Conservation (phyloP, 2,797 vertebrate species). For the Leontocebus nigricollis region DNA sequence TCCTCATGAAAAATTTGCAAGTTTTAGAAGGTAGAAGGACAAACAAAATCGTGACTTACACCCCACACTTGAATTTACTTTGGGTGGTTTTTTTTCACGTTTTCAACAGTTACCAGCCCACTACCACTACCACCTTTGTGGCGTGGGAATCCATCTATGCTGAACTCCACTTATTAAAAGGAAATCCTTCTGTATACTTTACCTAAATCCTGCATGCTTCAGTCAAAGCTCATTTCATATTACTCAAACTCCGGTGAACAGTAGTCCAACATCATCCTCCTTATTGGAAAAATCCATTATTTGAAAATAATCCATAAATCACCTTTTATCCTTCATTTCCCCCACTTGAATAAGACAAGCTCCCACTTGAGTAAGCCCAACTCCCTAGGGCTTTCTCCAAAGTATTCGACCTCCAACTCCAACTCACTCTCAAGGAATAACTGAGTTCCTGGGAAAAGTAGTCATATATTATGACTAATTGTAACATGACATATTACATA, state of each 20-base stretch:
- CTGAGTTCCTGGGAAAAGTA: conserved; percentile 40
- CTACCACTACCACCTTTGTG: not conserved
- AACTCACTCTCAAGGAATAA: not conserved
- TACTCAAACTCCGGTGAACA: conserved; percentile 58
- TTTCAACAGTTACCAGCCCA: conserved; percentile 13
- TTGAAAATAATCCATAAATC: conserved; percentile 67
- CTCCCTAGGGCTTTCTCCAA: not conserved
- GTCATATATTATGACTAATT: conserved; percentile 44
- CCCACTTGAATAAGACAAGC: conserved; percentile 11
- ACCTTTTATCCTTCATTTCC: conserved; percentile 63
- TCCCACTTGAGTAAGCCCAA: conserved; percentile 23
- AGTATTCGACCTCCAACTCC: not conserved
- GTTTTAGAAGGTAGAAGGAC: conserved; percentile 1
- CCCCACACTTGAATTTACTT: not conserved
- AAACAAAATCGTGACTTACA: not conserved
- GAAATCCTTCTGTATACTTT: conserved; percentile 46
- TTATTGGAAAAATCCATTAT: conserved; percentile 61
- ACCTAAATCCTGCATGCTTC: conserved; percentile 44
- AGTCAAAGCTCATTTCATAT: conserved; percentile 54
- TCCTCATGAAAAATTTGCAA: not conserved
- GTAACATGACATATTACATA: conserved; percentile 20
- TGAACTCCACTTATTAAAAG: conserved; percentile 37
- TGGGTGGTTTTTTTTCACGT: not conserved
- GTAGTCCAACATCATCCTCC: conserved; percentile 61
- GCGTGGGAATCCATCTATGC: not conserved